Base-by-base conservation (phyloP, 2,797 vertebrate species). In the Etheostoma nigrum region DNA sequence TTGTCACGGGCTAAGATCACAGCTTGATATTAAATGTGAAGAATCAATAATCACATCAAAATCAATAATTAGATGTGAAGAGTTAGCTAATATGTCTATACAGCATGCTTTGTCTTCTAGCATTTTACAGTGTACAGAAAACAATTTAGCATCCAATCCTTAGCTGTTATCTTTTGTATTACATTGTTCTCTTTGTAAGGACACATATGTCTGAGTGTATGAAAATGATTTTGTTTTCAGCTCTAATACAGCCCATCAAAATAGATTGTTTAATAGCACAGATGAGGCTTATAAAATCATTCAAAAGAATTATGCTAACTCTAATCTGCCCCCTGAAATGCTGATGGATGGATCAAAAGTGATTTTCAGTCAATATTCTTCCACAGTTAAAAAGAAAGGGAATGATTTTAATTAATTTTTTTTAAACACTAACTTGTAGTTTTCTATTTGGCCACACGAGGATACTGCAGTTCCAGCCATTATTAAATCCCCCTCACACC, bases 401-500 rank as follows among this genome's bases (percentile, higher is more conserved):
- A 0, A 49, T 6, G 36, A 44, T 33, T 76, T 48, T 27, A 23
- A 23, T 23, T 23, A n/a, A n/a, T 27, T 27, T 27, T 27, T 27
- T 27, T 27, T 27, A 3, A 27, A n/a, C 16, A 21, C 51, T 19
- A 33, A 78, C 78, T 57, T 92, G 92, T 55, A 92, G 73, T 92
- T 89, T 85, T 9, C 62, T 25, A 2, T 74, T n/a, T 45, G 81
- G 52, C 92, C 93, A 91, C 88, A 92, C 0, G 92, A 87, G 87
- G 89, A 79, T 81, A 76, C 80, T 86, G 62, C 72, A 88, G 82
- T 81, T 78, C 71, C 78, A 83, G 58, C 16, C 67, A 74, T 69
- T 19, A 47, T 69, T 19, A 47, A 49, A 58, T 62, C 6, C 13
- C 36, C 42, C 11, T 78, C 51, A 60, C 27, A 54, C 12, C 36